These are phyloP conservation scores for Amitus sp. DNA, from an alignment of 2,888 invertebrate genomes.

Conservation along the genomic window DNA sequence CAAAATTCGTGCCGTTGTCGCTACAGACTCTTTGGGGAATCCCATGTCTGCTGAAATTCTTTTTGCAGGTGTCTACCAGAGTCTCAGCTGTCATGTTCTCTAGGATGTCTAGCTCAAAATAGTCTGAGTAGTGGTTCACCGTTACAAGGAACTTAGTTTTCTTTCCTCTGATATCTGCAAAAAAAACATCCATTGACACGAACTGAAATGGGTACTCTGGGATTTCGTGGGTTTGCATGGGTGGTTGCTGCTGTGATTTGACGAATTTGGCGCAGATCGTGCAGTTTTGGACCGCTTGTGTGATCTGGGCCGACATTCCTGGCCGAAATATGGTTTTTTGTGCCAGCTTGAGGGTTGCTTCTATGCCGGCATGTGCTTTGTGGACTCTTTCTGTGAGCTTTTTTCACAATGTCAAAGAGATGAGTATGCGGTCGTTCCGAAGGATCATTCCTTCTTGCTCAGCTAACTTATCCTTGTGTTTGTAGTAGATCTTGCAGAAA, in stretches of 20 bases:
- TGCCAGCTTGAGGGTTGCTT: constrained; percentile 24
- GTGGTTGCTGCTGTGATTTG: constrained; percentile 9
- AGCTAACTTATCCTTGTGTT: constrained; percentile 19
- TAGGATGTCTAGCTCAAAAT: constrained; percentile 14
- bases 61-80: constrained; percentile 3
- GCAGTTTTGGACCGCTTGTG: constrained; percentile 16
- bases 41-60: constrained; percentile 13
- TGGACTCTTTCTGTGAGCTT: constrained; percentile 22
- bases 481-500: constrained; percentile 14
- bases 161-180: constrained; percentile 11
- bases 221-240: constrained; percentile 23
- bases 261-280: constrained; percentile 18
- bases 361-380: constrained; percentile 25
- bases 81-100: constrained; percentile 7
- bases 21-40: constrained; percentile 10
- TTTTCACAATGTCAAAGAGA: constrained; percentile 18
- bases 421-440: constrained; percentile 15
- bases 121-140: constrained; percentile 15
- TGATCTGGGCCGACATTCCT: constrained; percentile 23
- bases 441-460: constrained; percentile 15
- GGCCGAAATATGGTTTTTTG: constrained; percentile 30
- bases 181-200: constrained; percentile 26
- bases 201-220: constrained; percentile 23
- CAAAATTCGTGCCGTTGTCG: constrained; percentile 21
- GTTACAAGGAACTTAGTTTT: constrained; percentile 10